These are phyloP conservation scores for Elgaria multicarinata DNA, from an alignment of 2,113 vertebrate genomes.

Conservation along the genomic window DNA sequence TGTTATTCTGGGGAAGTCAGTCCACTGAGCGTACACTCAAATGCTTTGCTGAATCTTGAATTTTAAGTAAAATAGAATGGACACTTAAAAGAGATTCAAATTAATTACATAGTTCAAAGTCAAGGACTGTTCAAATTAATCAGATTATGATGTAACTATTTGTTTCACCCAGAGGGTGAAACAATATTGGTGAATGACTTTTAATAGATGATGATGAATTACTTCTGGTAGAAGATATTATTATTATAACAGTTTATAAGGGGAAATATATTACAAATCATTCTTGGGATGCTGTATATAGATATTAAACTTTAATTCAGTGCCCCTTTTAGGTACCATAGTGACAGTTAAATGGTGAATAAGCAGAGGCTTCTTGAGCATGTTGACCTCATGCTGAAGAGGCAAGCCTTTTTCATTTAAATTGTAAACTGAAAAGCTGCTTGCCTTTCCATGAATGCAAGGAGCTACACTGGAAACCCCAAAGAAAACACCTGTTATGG, in stretches of 20 bases:
- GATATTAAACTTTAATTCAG: background rate
- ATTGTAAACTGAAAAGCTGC: background rate
- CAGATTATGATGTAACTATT: slow-evolving; percentile 49
- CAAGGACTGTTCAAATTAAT: slow-evolving; percentile 55
- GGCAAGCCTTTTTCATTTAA: background rate
- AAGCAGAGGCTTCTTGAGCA: background rate
- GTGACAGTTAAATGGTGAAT: background rate
- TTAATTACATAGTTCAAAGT: slow-evolving; percentile 60
- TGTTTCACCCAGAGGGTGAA: slow-evolving; percentile 57
- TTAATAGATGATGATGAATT: slow-evolving; percentile 8
- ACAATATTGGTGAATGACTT: slow-evolving; percentile 49
- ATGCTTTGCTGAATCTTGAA: accelerated
- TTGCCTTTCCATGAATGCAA: background rate
- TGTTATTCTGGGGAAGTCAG: background rate
- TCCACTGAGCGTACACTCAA: background rate
- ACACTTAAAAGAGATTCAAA: slow-evolving; percentile 57
- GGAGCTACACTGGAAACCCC: background rate
- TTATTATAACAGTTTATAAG: slow-evolving; percentile 30
- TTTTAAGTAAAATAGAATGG: slow-evolving; percentile 19
- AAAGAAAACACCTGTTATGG: background rate
- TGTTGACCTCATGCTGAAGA: background rate
- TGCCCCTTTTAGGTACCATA: background rate
- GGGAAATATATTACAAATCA: slow-evolving; percentile 49
- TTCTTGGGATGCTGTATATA: slow-evolving; percentile 30
- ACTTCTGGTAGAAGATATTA: background rate